Percentiles rank a stretch among this genome's conserved stretches.
phyloP scores from a whole-genome alignment of 2,113 vertebrate genomes.

The Podilymbus podiceps region DNA sequence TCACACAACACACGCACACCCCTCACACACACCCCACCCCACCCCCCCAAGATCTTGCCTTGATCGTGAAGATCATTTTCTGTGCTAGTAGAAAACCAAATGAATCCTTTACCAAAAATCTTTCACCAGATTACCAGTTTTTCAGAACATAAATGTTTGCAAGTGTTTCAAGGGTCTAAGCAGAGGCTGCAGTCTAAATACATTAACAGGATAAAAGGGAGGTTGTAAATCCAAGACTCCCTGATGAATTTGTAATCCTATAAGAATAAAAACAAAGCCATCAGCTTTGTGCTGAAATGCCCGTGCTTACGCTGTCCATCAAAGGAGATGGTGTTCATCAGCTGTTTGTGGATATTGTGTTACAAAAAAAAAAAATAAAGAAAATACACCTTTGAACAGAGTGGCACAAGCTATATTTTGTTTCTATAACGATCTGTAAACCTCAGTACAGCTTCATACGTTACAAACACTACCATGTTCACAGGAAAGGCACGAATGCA shows the following conservation, averaged over 20 bases:
- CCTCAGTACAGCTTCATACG: conserved; percentile 81
- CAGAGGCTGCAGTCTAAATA: neutral
- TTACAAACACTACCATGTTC: conserved; percentile 88
- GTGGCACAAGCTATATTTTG: neutral
- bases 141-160: neutral
- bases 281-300: neutral
- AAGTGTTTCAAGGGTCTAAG: neutral
- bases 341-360: neutral
- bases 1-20: neutral
- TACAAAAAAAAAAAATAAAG: neutral
- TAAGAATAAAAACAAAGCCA: neutral
- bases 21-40: too few relatives aligned
- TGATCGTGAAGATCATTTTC: neutral
- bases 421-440: conserved; percentile 48
- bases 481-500: conserved; percentile 88
- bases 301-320: neutral
- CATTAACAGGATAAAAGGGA: neutral
- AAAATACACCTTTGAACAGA: neutral
- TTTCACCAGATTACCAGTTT: neutral
- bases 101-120: neutral
- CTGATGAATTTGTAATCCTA: neutral
- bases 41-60: neutral
- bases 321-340: neutral
- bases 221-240: neutral
- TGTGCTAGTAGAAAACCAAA: neutral